phyloP scores from a whole-genome alignment of 2,113 vertebrate genomes.

The Prunella himalayana region DNA sequence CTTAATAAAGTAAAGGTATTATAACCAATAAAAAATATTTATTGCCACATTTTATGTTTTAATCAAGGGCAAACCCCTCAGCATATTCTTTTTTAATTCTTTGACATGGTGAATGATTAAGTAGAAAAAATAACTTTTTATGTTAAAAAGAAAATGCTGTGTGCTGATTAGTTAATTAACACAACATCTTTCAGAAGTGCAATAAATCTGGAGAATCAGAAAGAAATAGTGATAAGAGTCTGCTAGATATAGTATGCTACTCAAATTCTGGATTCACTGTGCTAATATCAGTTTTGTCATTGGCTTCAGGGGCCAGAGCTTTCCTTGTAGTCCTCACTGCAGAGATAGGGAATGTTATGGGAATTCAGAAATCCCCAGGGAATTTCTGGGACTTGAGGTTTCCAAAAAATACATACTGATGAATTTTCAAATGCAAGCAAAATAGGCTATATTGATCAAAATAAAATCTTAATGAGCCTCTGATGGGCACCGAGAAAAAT shows the following conservation, averaged over 20 bases:
- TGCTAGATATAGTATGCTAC: background rate
- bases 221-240: constrained; percentile 1
- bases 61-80: constrained; percentile 63
- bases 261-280: background rate
- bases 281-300: background rate
- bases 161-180: background rate
- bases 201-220: constrained; percentile 29
- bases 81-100: constrained; percentile 62
- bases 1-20: constrained; percentile 64
- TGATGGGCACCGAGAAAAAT: background rate
- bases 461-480: background rate
- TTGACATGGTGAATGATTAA: constrained; percentile 24
- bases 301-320: background rate
- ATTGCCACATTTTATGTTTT: constrained; percentile 71
- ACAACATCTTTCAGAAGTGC: background rate
- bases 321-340: background rate
- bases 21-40: constrained; percentile 75
- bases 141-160: constrained; percentile 13
- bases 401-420: background rate
- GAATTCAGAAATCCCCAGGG: background rate
- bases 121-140: constrained; percentile 21
- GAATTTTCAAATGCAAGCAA: background rate
- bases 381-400: background rate
- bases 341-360: background rate
- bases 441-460: background rate